A percentile compares a stretch with the other conserved stretches of the same genome.
phyloP scores from a whole-genome alignment of 2,888 invertebrate genomes.

The Drosophila phalerata region DNA sequence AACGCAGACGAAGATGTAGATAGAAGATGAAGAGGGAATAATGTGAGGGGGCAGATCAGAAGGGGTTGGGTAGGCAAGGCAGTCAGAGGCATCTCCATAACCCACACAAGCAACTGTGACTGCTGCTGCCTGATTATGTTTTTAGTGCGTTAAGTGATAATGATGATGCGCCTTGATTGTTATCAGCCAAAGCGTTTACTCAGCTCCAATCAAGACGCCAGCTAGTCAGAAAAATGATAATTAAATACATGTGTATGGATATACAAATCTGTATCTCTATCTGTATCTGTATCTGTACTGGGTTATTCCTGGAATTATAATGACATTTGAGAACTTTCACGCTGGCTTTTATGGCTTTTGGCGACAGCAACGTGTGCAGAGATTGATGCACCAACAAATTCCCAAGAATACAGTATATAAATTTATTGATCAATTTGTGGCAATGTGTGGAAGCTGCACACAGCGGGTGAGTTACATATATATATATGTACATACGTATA shows the following conservation, averaged over 20 bases:
- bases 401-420: slow-evolving; percentile 63
- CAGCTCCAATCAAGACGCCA: slow-evolving; percentile 70
- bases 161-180: slow-evolving; percentile 78
- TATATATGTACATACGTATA: no score
- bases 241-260: slow-evolving; percentile 48
- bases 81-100: slow-evolving; percentile 47
- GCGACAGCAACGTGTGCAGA: slow-evolving; percentile 72
- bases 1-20: slow-evolving; percentile 36
- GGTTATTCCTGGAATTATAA: slow-evolving; percentile 80
- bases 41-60: not conserved
- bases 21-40: not conserved
- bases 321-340: slow-evolving; percentile 83
- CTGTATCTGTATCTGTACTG: slow-evolving; percentile 23
- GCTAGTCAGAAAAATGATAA: slow-evolving; percentile 62
- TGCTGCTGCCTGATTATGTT: slow-evolving; percentile 77
- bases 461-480: slow-evolving; percentile 42
- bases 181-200: slow-evolving; percentile 67
- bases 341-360: slow-evolving; percentile 76
- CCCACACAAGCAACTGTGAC: slow-evolving; percentile 49
- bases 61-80: not conserved
- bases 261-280: slow-evolving; percentile 2
- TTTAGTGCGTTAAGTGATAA: slow-evolving; percentile 82
- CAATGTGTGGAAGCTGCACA: slow-evolving; percentile 68
- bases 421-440: slow-evolving; percentile 78
- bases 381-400: slow-evolving; percentile 74